Evolutionary conservation across 2,113 vertebrate species (phyloP).

Genomic region (Ranitomeya variabilis): DNA sequence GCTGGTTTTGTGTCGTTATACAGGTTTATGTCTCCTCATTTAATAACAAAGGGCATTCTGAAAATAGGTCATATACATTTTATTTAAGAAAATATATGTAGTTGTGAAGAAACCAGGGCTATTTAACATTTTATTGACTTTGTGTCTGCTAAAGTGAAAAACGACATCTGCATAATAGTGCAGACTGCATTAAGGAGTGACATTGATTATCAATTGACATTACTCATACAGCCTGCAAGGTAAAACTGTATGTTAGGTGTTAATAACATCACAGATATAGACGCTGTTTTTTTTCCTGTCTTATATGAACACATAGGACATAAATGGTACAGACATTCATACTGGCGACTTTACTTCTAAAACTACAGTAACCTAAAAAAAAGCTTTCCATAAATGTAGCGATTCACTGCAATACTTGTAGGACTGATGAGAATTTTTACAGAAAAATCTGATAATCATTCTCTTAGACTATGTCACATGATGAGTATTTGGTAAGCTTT

Average conservation of each 20-base stretch:
- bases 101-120: background rate
- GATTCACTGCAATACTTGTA: background rate
- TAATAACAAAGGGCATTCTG: conserved; percentile 14
- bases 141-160: conserved; percentile 52
- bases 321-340: background rate
- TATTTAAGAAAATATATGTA: conserved; percentile 47
- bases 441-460: no score
- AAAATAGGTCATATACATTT: conserved; percentile 33
- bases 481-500: no score
- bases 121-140: conserved; percentile 52
- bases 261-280: conserved; percentile 1
- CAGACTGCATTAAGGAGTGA: conserved; percentile 49
- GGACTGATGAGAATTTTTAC: no score
- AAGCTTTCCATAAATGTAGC: background rate
- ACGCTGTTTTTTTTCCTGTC: background rate
- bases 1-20: no score
- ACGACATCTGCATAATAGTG: conserved; percentile 44
- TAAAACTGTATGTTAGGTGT: background rate
- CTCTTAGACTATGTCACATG: no score
- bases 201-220: conserved; percentile 42
- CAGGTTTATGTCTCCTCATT: background rate
- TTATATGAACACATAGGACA: background rate
- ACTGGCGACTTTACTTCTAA: background rate
- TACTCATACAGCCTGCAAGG: background rate
- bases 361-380: background rate